Percentiles rank a stretch among this genome's conserved stretches.
Conservation (phyloP, 2,888 invertebrate species). For the Leucophenga maculata region DNA sequence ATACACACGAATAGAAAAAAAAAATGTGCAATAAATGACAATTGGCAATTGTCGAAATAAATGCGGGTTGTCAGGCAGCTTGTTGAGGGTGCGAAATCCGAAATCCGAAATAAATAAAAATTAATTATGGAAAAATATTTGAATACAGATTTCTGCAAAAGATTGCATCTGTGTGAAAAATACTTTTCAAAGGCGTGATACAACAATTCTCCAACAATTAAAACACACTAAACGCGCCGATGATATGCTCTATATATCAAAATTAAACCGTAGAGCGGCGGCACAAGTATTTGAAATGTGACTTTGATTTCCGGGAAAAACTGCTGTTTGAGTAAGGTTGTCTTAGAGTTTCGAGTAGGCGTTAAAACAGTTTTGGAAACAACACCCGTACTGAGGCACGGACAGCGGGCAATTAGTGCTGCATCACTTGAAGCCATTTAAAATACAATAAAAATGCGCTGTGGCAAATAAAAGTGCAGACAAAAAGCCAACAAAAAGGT, state of each 20-base stretch:
- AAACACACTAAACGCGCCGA: slow-evolving; percentile 63
- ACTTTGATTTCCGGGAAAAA: slow-evolving; percentile 61
- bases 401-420: slow-evolving; percentile 62
- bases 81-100: neutral
- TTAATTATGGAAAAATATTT: slow-evolving; percentile 15
- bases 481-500: slow-evolving; percentile 50
- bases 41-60: slow-evolving; percentile 1
- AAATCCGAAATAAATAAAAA: neutral
- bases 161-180: slow-evolving; percentile 3
- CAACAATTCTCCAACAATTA: slow-evolving; percentile 58
- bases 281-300: slow-evolving; percentile 16
- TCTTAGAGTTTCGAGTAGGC: slow-evolving; percentile 37
- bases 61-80: slow-evolving; percentile 24
- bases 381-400: slow-evolving; percentile 32
- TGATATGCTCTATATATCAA: slow-evolving; percentile 65
- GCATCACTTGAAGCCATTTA: slow-evolving; percentile 67
- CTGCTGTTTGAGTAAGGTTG: neutral
- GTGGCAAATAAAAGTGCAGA: slow-evolving; percentile 28
- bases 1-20: too few relatives aligned
- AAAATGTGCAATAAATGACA: too few relatives aligned
- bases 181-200: slow-evolving; percentile 43
- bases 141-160: neutral
- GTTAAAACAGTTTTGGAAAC: slow-evolving; percentile 56
- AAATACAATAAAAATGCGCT: slow-evolving; percentile 56
- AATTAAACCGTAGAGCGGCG: slow-evolving; percentile 20